Base-by-base conservation (phyloP, 2,113 vertebrate genomes). In the Melospiza georgiana region DNA sequence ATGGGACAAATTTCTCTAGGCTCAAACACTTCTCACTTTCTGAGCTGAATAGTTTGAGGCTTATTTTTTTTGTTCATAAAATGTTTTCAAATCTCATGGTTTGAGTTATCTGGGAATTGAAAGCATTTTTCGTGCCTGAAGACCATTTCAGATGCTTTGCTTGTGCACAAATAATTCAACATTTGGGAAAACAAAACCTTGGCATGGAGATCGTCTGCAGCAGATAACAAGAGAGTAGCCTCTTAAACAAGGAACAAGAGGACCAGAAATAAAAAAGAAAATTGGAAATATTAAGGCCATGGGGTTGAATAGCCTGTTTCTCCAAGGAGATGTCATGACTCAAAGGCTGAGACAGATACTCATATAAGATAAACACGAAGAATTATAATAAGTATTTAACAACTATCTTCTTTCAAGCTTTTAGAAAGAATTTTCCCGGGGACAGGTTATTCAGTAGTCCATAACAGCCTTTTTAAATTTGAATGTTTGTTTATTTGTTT, bases 51-150 rank as follows among this genome's bases (percentile, higher is more conserved):
- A 80, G 27, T 48, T 83, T 25, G 7, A 14, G 15, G 30, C 25
- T 54, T 54, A 10, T 25, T 46, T 61, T 55, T 57, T 55, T 54
- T 27, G 10, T 55, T 46, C 33, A 91, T 22, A 89, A 82, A 87
- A 87, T 68, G 22, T 27, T 78, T 90, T 72, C 62, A 87, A 87
- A 80, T 81, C 35, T 89, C 57, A 44, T 75, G 11, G 24, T 77
- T 89, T 95, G 48, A 72, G 61, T 72, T 89, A 57, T 81, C 52
- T 84, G 84, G 73, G 73, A 94, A 89, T 77, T 72, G 22, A 17
- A 75, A 89, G 31, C n/a, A 74, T 9, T 93, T 89, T 94, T 94
- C 39, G 16, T 75, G 68, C 86, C 76, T 81, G 83, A 93, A 87
- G 73, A 95, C 35, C 61, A 48, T 87, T 94, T 91, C 52, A 89